Percentiles rank a stretch among this genome's conserved stretches.
Conservation (phyloP, 2,888 invertebrate species). For the Teinopalpus imperialis region DNA sequence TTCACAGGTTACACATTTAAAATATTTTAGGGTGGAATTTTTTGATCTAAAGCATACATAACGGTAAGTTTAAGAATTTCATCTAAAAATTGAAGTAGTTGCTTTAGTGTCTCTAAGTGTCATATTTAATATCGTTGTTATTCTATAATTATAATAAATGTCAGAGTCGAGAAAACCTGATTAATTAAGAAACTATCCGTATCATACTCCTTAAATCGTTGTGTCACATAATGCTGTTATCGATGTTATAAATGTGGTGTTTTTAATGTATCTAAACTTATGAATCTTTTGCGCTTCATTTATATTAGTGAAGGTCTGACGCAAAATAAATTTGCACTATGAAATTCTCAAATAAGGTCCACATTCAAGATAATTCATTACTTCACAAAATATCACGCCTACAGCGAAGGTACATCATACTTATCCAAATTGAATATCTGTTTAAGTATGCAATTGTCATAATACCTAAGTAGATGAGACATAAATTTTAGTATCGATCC, state of each 20-base stretch:
- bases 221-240: too few species aligned
- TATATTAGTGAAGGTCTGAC: slow-evolving; percentile 49
- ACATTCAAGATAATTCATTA: too few species aligned
- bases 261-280: slow-evolving; percentile 1
- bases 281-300: neutral
- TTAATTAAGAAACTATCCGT: slow-evolving; percentile 47
- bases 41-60: neutral
- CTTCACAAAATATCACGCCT: too few species aligned
- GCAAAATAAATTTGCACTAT: slow-evolving; percentile 50
- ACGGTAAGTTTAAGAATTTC: too few species aligned
- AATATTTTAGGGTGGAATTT: slow-evolving; percentile 24
- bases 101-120: neutral
- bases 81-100: neutral
- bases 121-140: slow-evolving; percentile 13
- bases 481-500: too few species aligned
- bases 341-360: too few species aligned
- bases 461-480: too few species aligned
- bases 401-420: too few species aligned
- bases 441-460: too few species aligned
- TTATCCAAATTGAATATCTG: too few species aligned
- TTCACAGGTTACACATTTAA: slow-evolving; percentile 58
- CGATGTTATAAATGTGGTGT: slow-evolving; percentile 42
- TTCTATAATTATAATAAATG: slow-evolving; percentile 16
- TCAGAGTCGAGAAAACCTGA: slow-evolving; percentile 72
- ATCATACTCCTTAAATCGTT: too few species aligned